Evolutionary conservation across 2,797 vertebrate genomes (phyloP).

Genomic region (Haliaeetus vocifer): DNA sequence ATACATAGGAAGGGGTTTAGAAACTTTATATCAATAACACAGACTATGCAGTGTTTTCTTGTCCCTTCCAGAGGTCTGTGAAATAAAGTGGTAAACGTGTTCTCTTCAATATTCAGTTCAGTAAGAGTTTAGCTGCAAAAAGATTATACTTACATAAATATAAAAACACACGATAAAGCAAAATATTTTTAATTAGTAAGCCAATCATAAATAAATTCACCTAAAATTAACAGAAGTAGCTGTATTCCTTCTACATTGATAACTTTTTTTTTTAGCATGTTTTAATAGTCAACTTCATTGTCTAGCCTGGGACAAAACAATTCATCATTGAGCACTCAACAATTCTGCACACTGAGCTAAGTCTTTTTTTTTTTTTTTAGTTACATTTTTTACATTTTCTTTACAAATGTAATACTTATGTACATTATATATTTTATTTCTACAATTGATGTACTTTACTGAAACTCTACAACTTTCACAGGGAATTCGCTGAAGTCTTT

Average conservation of each 20-base stretch:
- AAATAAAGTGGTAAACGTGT: constrained; percentile 27
- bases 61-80: not conserved
- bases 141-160: constrained; percentile 50
- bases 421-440: constrained; percentile 76
- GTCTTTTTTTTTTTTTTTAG: constrained; percentile 44
- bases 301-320: constrained; percentile 69
- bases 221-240: constrained; percentile 87
- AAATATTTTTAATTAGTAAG: constrained; percentile 94
- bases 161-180: constrained; percentile 72
- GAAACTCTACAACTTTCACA: constrained; percentile 74
- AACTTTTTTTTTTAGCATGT: constrained; percentile 49
- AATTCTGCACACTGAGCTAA: constrained; percentile 65
- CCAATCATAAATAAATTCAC: constrained; percentile 96
- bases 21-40: not conserved
- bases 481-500: constrained; percentile 71
- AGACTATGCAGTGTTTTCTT: not conserved
- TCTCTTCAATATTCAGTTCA: not conserved
- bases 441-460: constrained; percentile 69
- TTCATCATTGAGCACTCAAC: constrained; percentile 66
- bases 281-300: constrained; percentile 67
- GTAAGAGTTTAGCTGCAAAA: constrained; percentile 31
- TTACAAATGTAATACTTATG: constrained; percentile 80
- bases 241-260: constrained; percentile 67
- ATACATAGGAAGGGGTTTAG: not conserved
- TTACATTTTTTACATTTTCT: constrained; percentile 81